Base-by-base conservation (phyloP, 2,888 invertebrate species). In the Conomelus anceps region DNA sequence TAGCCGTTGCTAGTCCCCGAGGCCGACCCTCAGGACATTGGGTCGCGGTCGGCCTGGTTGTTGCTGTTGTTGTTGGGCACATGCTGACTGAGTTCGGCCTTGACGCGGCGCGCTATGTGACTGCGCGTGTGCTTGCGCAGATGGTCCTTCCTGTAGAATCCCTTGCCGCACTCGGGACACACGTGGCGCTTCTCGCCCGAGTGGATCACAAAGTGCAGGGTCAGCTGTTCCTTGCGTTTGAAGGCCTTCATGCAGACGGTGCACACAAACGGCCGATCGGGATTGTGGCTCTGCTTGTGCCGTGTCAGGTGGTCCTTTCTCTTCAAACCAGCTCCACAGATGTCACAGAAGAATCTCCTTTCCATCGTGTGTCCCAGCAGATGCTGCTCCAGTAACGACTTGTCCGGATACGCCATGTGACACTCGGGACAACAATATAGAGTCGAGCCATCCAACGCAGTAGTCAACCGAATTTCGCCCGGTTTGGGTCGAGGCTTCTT, bases 391-490 rank as follows among this genome's bases (percentile, higher is more conserved):
- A 98, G 93, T 86, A 97, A 93, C 90, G 96, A 97, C 90, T 97
- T 96, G 93, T 98, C 97, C 3, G 97, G 97, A 93, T 97, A 97
- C 63, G 97, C 97, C 97, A 97, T 97, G 93, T 98, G 97, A 92
- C 97, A 97, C 93, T 97, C 97, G 0, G 97, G 97, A 93, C 97
- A 97, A 92, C 97, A 97, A 92, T 97, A 97, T 22, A 97, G 93
- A 0, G 97, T 97, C 88, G 97, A 97, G 84, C 98, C 97, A 91
- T 98, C 97, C 89, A 96, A 92, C 3, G 93, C 92, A 6, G 92
- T 92, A 0, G 92, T 92, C 88, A 94, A 94, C 63, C 97, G 95
- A 91, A 97, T 97, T 93, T 97, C 97, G 0, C 97, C 97, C 0
- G 97, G 97, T 92, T 97, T 97, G 0, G 97, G 97, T 87, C 97